Percentiles rank a stretch among this genome's conserved stretches.
Evolutionary conservation across 2,888 invertebrate species (phyloP).

Genomic region (Empis livida): DNA sequence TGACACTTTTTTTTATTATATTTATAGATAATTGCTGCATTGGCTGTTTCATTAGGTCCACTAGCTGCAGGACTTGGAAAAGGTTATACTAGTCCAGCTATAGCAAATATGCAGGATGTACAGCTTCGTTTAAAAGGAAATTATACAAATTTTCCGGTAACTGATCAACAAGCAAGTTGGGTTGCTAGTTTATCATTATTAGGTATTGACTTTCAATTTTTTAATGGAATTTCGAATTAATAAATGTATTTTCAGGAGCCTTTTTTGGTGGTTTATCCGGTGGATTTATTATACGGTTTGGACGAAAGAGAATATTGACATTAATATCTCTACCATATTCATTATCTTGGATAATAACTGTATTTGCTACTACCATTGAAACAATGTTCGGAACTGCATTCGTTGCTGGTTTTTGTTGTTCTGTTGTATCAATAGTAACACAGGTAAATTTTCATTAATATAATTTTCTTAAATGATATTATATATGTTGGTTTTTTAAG

Average conservation of each 20-base stretch:
- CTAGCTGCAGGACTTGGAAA: constrained; percentile 61
- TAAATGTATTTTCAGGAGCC: constrained; percentile 39
- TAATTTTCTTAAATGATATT: background rate
- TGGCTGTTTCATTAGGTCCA: constrained; percentile 58
- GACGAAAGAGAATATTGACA: constrained; percentile 53
- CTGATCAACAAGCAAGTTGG: constrained; percentile 60
- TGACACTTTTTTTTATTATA: constrained; percentile 7
- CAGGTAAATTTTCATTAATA: constrained; percentile 40
- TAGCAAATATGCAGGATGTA: constrained; percentile 53
- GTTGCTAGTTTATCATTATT: constrained; percentile 58
- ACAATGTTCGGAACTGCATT: constrained; percentile 76
- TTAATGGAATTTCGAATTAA: background rate
- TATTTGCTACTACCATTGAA: constrained; percentile 60
- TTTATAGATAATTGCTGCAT: constrained; percentile 52
- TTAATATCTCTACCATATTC: constrained; percentile 63
- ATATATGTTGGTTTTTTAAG: constrained; percentile 23
- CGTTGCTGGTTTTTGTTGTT: constrained; percentile 69
- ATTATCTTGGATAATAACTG: constrained; percentile 69
- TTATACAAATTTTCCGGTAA: constrained; percentile 43
- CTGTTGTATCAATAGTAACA: constrained; percentile 61
- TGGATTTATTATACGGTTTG: constrained; percentile 58
- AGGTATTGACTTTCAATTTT: constrained; percentile 36
- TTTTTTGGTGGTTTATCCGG: constrained; percentile 63
- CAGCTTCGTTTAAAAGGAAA: constrained; percentile 29
- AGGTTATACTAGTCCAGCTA: constrained; percentile 61